phyloP scores from a whole-genome alignment of 2,888 invertebrate genomes.

The Hyalella azteca region DNA sequence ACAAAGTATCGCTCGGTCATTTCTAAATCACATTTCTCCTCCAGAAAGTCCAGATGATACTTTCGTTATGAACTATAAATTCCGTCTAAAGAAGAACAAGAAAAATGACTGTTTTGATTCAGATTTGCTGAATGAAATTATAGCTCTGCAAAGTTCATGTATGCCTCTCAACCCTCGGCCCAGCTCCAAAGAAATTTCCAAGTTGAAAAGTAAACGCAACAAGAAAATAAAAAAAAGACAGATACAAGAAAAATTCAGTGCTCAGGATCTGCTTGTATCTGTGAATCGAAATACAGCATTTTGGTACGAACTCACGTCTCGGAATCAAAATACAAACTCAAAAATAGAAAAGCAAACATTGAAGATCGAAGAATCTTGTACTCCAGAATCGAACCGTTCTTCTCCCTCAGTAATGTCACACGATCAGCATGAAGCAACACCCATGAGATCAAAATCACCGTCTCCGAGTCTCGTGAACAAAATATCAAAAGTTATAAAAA shows the following conservation, averaged over 20 bases:
- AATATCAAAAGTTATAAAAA: not conserved
- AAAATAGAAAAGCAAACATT: not conserved
- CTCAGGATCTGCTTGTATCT: constrained; percentile 46
- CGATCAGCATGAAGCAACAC: not conserved
- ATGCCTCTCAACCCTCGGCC: not conserved
- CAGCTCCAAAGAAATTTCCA: not conserved
- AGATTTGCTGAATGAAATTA: constrained; percentile 17
- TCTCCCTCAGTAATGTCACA: not conserved
- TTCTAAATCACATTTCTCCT: not conserved
- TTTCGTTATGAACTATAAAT: not conserved
- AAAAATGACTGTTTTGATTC: constrained; percentile 2
- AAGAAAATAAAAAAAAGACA: constrained; percentile 40
- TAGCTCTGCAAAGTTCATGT: constrained; percentile 19
- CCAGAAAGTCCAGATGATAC: not conserved
- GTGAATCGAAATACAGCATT: constrained; percentile 46
- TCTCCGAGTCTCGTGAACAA: not conserved
- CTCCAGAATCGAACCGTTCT: not conserved
- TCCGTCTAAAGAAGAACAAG: not conserved
- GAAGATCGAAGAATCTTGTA: not conserved
- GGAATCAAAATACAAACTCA: not conserved
- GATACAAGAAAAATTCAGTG: not conserved
- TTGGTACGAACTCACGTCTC: constrained; percentile 51
- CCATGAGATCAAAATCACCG: not conserved
- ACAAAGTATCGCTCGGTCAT: not conserved
- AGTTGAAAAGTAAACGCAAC: not conserved